Percentiles rank a stretch among this genome's conserved stretches.
Conservation (phyloP, 2,113 vertebrate genomes). For the Silurus asotus region DNA sequence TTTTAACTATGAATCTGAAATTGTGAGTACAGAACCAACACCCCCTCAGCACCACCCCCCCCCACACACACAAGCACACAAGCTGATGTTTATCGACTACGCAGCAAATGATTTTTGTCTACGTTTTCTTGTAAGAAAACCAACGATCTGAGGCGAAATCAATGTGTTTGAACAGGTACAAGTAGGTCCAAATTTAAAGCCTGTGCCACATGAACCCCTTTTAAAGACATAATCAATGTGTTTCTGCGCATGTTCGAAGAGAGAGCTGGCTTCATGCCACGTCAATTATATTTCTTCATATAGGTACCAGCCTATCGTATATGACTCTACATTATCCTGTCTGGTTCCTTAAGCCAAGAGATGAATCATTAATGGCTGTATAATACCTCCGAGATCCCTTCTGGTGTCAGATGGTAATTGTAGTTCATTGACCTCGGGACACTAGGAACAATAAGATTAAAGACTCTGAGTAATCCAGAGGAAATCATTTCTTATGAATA, state of each 20-base stretch:
- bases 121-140: conserved; percentile 16
- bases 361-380: conserved; percentile 56
- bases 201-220: conserved; percentile 20
- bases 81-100: not conserved
- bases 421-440: conserved; percentile 72
- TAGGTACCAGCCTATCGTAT: conserved; percentile 26
- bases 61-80: not conserved
- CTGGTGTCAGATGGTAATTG: conserved; percentile 68
- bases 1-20: not conserved
- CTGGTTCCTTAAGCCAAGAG: conserved; percentile 15
- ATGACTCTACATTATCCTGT: conserved; percentile 18
- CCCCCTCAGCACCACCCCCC: not conserved
- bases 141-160: conserved; percentile 22
- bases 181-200: conserved; percentile 12
- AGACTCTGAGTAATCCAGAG: conserved; percentile 61
- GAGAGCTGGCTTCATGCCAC: not conserved
- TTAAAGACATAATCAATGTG: conserved; percentile 34
- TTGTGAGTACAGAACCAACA: not conserved
- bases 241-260: not conserved
- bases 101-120: conserved; percentile 10
- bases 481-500: conserved; percentile 70
- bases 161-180: conserved; percentile 31
- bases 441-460: conserved; percentile 67
- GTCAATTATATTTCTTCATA: conserved; percentile 38
- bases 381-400: conserved; percentile 68